Conservation (phyloP, 2,113 vertebrate species). For the Dicentrarchus labrax region DNA sequence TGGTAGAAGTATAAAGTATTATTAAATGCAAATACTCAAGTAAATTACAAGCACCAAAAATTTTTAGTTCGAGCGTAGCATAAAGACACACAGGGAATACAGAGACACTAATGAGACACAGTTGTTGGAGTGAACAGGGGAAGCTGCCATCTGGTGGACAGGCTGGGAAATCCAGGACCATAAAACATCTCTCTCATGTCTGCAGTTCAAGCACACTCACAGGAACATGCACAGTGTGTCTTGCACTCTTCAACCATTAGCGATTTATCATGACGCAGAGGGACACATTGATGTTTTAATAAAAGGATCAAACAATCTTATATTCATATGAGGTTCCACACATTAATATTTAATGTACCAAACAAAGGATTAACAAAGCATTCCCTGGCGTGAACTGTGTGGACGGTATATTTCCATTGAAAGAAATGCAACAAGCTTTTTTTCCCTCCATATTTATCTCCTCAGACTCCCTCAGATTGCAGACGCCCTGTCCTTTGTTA, state of each 20-base stretch:
- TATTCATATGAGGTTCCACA: not conserved
- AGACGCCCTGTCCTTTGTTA: slow-evolving; percentile 90
- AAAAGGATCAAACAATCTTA: fast-evolving
- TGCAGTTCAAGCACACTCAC: not conserved
- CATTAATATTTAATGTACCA: fast-evolving
- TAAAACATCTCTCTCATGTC: too few species aligned
- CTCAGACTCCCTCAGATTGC: slow-evolving; percentile 94
- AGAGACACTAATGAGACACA: not conserved
- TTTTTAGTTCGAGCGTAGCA: too few species aligned
- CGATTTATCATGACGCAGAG: not conserved
- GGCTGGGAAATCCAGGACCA: not conserved
- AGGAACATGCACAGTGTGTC: not conserved
- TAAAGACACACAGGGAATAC: too few species aligned
- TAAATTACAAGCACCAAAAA: too few species aligned
- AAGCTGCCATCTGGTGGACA: slow-evolving; percentile 36
- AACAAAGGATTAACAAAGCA: not conserved
- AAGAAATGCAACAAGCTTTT: not conserved
- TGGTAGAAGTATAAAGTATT: too few species aligned
- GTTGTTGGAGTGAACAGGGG: not conserved
- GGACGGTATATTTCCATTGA: too few species aligned
- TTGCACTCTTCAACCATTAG: not conserved
- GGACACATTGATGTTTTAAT: not conserved
- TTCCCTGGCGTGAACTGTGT: not conserved
- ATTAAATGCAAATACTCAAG: too few species aligned
- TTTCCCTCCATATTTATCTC: not conserved